These are phyloP conservation scores for Helicoverpa armigera DNA, from an alignment of 1,140 invertebrate species.

Conservation along the genomic window DNA sequence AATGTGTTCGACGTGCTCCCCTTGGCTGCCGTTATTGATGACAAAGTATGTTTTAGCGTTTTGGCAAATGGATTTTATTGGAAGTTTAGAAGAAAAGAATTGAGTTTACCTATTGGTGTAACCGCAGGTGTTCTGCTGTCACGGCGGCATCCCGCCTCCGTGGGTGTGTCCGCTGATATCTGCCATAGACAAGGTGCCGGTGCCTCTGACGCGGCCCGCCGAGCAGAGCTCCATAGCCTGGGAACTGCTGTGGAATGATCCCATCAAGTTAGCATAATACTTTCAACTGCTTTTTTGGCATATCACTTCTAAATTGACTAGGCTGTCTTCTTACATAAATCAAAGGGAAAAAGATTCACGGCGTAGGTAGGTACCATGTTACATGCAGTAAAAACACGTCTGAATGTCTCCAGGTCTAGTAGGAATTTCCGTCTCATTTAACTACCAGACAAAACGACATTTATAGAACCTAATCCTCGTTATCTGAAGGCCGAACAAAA, in stretches of 20 bases:
- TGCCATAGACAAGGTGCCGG: constrained; percentile 89
- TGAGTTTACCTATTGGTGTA: neutral
- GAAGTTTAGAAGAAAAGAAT: too few species aligned
- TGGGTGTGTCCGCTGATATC: constrained; percentile 87
- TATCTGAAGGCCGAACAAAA: constrained; percentile 60
- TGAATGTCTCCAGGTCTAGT: too few species aligned
- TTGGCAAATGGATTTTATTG: too few species aligned
- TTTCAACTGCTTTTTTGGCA: neutral
- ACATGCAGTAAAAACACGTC: too few species aligned
- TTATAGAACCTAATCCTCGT: neutral
- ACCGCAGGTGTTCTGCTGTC: constrained; percentile 90
- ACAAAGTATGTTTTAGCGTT: constrained; percentile 83
- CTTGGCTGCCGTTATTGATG: constrained; percentile 90
- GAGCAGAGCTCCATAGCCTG: constrained; percentile 90
- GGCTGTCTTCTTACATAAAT: too few species aligned
- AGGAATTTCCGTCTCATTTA: too few species aligned
- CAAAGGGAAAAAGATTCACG: too few species aligned
- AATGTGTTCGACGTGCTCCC: constrained; percentile 91
- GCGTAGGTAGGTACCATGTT: too few species aligned
- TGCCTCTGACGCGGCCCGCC: constrained; percentile 89
- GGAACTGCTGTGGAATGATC: constrained; percentile 94
- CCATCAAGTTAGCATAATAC: constrained; percentile 86
- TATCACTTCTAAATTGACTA: too few species aligned
- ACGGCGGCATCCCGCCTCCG: constrained; percentile 91
- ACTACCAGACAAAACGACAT: neutral